These are phyloP conservation scores for Cyanistes caeruleus DNA, from an alignment of 2,113 vertebrate genomes.

Conservation along the genomic window DNA sequence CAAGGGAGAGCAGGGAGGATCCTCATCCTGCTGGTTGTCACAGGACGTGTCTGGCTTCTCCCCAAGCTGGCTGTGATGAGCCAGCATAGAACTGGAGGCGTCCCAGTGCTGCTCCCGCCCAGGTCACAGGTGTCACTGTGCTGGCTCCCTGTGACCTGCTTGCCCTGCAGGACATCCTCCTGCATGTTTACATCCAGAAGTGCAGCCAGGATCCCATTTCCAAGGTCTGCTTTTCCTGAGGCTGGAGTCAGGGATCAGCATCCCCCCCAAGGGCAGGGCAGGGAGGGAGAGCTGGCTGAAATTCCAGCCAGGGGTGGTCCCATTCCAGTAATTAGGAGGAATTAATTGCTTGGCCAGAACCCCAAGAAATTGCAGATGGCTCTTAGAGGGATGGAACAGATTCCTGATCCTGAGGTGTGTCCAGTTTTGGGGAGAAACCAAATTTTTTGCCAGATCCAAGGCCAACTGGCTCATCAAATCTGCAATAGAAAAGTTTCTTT, in stretches of 20 bases:
- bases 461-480: not conserved
- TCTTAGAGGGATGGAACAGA: not conserved
- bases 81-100: not conserved
- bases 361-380: not conserved
- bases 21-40: not conserved
- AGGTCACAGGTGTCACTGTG: not conserved
- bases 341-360: not conserved
- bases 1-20: not conserved
- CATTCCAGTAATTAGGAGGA: not conserved
- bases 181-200: not conserved
- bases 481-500: not conserved
- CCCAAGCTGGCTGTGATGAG: not conserved
- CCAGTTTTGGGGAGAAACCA: not conserved
- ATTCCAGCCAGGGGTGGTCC: not conserved
- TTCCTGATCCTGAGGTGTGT: not conserved
- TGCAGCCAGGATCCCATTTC: not conserved
- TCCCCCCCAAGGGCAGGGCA: not conserved
- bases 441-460: not conserved
- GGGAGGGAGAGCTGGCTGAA: not conserved
- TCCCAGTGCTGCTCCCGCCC: not conserved
- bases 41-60: not conserved
- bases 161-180: not conserved
- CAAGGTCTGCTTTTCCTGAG: not conserved
- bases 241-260: not conserved
- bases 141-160: rapidly evolving